Base-by-base conservation (phyloP, 2,888 invertebrate genomes). In the Drosophila anomelani region DNA sequence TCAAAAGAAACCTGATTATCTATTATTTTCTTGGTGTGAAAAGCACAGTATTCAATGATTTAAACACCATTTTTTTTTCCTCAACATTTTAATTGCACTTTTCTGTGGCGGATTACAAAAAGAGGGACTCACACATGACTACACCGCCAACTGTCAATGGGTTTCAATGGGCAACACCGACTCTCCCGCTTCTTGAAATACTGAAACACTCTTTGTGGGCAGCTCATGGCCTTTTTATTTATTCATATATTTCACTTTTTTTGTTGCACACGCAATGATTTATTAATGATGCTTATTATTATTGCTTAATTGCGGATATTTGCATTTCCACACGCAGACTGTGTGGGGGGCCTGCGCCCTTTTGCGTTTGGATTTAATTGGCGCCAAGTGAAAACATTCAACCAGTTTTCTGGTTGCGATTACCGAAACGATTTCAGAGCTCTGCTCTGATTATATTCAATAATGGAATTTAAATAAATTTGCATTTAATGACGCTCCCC, bases 261-360 rank as follows among this genome's bases (percentile, higher is more conserved):
- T 73, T 72, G 71, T 46, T 73, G 66, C 58, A 38, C 58, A 54
- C 59, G 71, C 67, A 72, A 73, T 89, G 82, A 86, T 86, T 86
- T 89, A 89, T 86, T 85, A 89, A 86, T 85, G 81, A 86, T 82
- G 89, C 85, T 89, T 87, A 87, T 89, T 86, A 85, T 89, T 88
- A 87, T 87, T 85, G 82, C 83, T 87, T 89, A 88, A 89, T 86
- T 87, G 89, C 77, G 68, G 67, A 76, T 87, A 81, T 82, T 82
- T 82, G 71, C 87, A 79, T 62, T 61, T 64, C 54, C 53, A 70
- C 47, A 61, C 63, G 54, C 36, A 12, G 51, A 26, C 32, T 20
- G 15, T 6, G 29, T 12, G 38, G n/a, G 17, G 29, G 15, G 26
- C 26, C 32, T 10, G 36, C 23, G 7, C 51, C 32, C 47, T 43